Base-by-base conservation (phyloP, 2,888 invertebrate genomes). In the Uropetala carovei region DNA sequence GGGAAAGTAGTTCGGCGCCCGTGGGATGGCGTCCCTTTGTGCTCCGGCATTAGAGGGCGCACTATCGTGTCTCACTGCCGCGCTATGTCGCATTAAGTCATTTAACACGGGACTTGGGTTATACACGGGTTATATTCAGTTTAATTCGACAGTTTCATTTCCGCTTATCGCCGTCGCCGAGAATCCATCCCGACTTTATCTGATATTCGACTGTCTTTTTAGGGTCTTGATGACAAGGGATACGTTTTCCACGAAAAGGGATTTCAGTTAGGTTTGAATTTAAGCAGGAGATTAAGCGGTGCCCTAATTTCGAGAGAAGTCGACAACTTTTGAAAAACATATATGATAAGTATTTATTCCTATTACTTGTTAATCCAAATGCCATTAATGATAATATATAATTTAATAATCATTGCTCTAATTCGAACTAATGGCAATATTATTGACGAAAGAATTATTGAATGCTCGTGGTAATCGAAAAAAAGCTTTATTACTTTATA, bases 61-160 rank as follows among this genome's bases (percentile, higher is more conserved):
- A 22, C 11, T 75, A 75, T 75, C 75, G 22, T 4, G 68, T 68
- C 68, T 9, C 75, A 27, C 22, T 27, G 75, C 27, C 22, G 27
- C n/a, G 22, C 68, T 10, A n/a, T 22, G 9, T 75, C 75, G 27
- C 75, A 75, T 75, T 75, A 75, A 75, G 75, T 75, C 75, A 75
- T 75, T 75, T 75, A 27, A 75, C 22, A 22, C 22, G 22, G 22
- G 75, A 9, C 75, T 75, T 75, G 75, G 27, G 27, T 75, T 75
- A 75, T 27, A 18, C 75, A 27, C 27, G 75, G 75, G 22, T 75
- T 75, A 75, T 75, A 75, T 75, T 27, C 75, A 10, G 27, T 75
- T 75, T 75, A 75, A 75, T 75, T 75, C 75, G 75, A 11, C 75
- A 27, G 75, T 75, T 75, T 75, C 75, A 75, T 75, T 75, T 27